A percentile compares a stretch with the other conserved stretches of the same genome.
Conservation (phyloP, 2,797 vertebrate genomes). For the Xenentodon cancila region DNA sequence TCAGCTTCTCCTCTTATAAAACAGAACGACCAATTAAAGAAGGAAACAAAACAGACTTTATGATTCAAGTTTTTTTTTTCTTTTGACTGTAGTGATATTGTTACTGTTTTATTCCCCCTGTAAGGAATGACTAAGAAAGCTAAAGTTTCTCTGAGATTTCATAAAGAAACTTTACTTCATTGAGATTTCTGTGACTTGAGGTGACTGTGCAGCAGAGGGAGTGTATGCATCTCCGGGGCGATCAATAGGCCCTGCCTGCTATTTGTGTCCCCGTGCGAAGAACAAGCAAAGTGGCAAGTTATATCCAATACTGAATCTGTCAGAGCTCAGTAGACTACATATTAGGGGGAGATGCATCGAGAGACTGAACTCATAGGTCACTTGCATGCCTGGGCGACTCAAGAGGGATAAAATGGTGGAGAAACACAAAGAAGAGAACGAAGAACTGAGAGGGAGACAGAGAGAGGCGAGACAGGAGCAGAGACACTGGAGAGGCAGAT, state of each 20-base stretch:
- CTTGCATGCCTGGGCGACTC: constrained; percentile 85
- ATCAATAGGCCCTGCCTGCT: constrained; percentile 66
- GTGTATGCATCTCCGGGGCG: constrained; percentile 49
- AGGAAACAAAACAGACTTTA: constrained; percentile 2
- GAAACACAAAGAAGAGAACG: constrained; percentile 79
- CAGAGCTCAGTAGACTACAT: constrained; percentile 42
- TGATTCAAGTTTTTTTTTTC: neutral
- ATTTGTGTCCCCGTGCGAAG: constrained; percentile 61
- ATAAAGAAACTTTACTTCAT: constrained; percentile 54
- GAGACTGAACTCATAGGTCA: constrained; percentile 84
- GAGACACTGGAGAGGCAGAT: constrained; percentile 43
- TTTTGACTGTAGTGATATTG: neutral
- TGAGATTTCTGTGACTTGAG: constrained; percentile 48
- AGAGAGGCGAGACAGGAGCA: constrained; percentile 52
- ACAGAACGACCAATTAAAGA: neutral
- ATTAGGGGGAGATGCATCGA: constrained; percentile 75
- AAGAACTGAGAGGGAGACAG: constrained; percentile 69
- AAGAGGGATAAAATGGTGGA: constrained; percentile 75
- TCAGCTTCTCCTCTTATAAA: constrained; percentile 66
- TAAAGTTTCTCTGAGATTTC: constrained; percentile 28
- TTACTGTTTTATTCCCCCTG: constrained; percentile 4
- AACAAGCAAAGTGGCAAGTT: constrained; percentile 60
- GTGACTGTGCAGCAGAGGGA: constrained; percentile 40
- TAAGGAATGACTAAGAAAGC: constrained; percentile 16
- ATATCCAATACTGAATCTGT: constrained; percentile 60